Evolutionary conservation across 2,888 invertebrate species (phyloP).

Genomic region (Parochlus steinenii): DNA sequence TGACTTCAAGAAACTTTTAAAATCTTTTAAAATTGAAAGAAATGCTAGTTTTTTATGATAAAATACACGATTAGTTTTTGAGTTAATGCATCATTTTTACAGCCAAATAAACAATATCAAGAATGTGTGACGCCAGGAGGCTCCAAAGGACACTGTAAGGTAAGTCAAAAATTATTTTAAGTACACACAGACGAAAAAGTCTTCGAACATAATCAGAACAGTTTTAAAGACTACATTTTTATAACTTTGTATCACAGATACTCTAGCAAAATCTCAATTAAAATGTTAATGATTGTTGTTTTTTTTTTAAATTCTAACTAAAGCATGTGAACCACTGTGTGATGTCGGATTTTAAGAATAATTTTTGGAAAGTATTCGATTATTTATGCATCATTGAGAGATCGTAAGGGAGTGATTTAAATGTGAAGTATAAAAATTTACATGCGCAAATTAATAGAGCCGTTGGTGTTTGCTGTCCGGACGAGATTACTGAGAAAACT

Average conservation of each 20-base stretch:
- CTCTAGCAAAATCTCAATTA: too few species aligned
- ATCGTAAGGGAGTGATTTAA: constrained; percentile 32
- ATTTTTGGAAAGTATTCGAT: constrained; percentile 42
- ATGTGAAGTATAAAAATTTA: constrained; percentile 11
- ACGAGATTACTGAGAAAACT: constrained; percentile 29
- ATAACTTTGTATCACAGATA: too few species aligned
- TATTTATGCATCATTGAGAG: constrained; percentile 54
- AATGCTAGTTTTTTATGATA: too few species aligned
- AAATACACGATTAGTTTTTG: too few species aligned
- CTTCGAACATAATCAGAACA: too few species aligned
- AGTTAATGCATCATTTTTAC: constrained; percentile 15
- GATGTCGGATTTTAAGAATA: constrained; percentile 39
- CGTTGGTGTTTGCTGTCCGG: constrained; percentile 62
- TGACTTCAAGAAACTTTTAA: too few species aligned
- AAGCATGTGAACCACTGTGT: constrained; percentile 41
- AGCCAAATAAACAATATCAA: constrained; percentile 44
- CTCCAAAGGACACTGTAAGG: constrained; percentile 47
- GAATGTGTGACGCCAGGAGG: constrained; percentile 40
- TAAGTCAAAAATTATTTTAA: too few species aligned
- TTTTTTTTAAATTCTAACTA: too few species aligned
- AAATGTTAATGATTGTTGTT: too few species aligned
- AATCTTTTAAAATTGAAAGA: too few species aligned
- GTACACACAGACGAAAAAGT: too few species aligned
- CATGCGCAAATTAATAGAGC: constrained; percentile 23
- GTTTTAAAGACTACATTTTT: too few species aligned